These are phyloP conservation scores for Agelaius phoeniceus DNA, from an alignment of 2,113 vertebrate species.

Conservation along the genomic window DNA sequence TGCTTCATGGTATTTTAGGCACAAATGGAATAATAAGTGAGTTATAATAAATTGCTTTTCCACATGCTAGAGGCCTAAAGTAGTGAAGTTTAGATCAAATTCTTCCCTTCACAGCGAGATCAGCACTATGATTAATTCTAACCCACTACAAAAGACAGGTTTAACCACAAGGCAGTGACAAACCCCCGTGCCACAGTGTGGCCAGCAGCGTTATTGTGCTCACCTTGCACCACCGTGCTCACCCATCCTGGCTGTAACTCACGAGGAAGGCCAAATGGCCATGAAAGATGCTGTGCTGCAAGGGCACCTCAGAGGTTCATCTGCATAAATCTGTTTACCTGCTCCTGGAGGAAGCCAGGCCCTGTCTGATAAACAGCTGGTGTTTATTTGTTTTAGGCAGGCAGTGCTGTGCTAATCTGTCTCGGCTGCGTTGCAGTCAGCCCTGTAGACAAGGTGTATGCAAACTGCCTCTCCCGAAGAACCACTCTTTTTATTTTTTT, in stretches of 20 bases:
- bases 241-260: neutral
- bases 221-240: neutral
- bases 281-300: conserved; percentile 32
- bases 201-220: neutral
- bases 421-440: conserved; percentile 22
- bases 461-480: conserved; percentile 1
- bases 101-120: neutral
- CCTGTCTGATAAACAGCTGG: conserved; percentile 66
- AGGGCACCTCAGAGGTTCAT: conserved; percentile 64
- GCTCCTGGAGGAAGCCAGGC: conserved; percentile 23
- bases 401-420: conserved; percentile 45
- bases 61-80: neutral
- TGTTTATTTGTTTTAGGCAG: conserved; percentile 67
- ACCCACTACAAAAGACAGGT: neutral
- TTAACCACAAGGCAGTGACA: neutral
- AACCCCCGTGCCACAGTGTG: neutral
- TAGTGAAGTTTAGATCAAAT: neutral
- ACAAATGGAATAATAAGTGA: neutral
- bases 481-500: neutral
- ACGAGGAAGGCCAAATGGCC: conserved; percentile 7
- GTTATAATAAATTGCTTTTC: conserved; percentile 35
- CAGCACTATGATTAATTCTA: neutral
- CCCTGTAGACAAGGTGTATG: conserved; percentile 44
- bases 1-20: neutral
- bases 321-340: conserved; percentile 68